Percentiles rank a stretch among this genome's conserved stretches.
Evolutionary conservation across 2,888 invertebrate species (phyloP).

Genomic region (Trileptium ribeirensis): DNA sequence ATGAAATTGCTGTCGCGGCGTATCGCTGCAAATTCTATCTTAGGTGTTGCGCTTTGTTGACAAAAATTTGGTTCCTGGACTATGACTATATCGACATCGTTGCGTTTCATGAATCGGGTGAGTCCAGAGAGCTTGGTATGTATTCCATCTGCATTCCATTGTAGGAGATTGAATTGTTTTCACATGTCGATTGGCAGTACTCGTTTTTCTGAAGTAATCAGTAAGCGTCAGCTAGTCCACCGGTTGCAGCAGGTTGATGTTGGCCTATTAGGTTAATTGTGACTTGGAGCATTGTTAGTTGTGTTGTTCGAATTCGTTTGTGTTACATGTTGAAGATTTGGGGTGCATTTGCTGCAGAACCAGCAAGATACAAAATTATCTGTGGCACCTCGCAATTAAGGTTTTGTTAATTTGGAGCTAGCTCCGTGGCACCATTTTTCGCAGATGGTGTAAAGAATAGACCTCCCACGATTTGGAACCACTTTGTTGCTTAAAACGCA

Average conservation of each 20-base stretch:
- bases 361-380: too few relatives aligned
- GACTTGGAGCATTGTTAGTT: too few relatives aligned
- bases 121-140: not conserved
- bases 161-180: not conserved
- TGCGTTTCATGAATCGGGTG: not conserved
- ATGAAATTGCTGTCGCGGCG: not conserved
- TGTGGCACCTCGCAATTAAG: too few relatives aligned
- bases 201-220: too few relatives aligned
- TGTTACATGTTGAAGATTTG: not conserved
- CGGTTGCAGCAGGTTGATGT: too few relatives aligned
- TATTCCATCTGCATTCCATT: not conserved
- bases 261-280: too few relatives aligned
- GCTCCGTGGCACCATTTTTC: not conserved
- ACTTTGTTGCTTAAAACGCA: not conserved
- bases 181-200: too few relatives aligned
- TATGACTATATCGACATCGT: not conserved
- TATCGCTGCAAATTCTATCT: not conserved
- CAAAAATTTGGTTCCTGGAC: not conserved
- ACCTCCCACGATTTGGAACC: not conserved
- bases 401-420: too few relatives aligned
- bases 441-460: not conserved
- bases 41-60: not conserved
- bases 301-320: too few relatives aligned
- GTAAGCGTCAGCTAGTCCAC: too few relatives aligned
- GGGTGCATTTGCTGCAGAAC: not conserved